phyloP scores from a whole-genome alignment of 2,888 invertebrate species.

The Micoletzkya japonica region DNA sequence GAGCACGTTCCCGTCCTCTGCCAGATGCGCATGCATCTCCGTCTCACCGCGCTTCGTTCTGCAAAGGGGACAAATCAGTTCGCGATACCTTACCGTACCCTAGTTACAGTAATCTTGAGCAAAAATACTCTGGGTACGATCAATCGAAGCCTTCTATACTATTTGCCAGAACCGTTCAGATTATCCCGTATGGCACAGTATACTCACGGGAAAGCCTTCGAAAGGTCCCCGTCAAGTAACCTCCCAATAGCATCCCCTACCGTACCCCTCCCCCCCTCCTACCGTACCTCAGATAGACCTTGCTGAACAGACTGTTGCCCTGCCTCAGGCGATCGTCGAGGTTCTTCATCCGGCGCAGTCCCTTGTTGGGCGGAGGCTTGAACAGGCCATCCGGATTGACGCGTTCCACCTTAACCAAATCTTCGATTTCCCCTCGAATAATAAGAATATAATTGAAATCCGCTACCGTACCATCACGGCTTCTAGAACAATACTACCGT shows the following conservation, averaged over 20 bases:
- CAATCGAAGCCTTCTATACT: no score
- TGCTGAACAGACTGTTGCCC: slow-evolving; percentile 42
- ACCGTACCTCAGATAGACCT: slow-evolving; percentile 39
- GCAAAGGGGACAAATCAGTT: neutral
- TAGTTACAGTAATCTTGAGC: neutral
- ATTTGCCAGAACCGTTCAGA: no score
- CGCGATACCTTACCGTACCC: neutral
- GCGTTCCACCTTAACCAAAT: slow-evolving; percentile 5
- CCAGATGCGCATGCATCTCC: slow-evolving; percentile 17
- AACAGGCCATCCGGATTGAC: slow-evolving; percentile 45
- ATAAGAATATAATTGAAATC: neutral
- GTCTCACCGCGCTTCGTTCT: slow-evolving; percentile 20
- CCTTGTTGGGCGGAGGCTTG: slow-evolving; percentile 41
- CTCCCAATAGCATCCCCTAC: neutral
- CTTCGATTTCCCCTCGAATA: neutral
- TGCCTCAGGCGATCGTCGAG: slow-evolving; percentile 36
- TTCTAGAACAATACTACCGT: no score
- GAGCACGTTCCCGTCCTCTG: slow-evolving; percentile 21
- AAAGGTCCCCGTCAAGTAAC: no score
- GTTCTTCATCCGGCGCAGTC: slow-evolving; percentile 33
- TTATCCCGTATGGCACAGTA: no score
- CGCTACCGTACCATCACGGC: no score
- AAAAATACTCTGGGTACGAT: neutral
- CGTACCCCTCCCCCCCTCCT: neutral
- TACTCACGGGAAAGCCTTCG: no score